A percentile compares a stretch with the other conserved stretches of the same genome.
Conservation (phyloP, 2,888 invertebrate species). For the Aphidoletes aphidimyza region DNA sequence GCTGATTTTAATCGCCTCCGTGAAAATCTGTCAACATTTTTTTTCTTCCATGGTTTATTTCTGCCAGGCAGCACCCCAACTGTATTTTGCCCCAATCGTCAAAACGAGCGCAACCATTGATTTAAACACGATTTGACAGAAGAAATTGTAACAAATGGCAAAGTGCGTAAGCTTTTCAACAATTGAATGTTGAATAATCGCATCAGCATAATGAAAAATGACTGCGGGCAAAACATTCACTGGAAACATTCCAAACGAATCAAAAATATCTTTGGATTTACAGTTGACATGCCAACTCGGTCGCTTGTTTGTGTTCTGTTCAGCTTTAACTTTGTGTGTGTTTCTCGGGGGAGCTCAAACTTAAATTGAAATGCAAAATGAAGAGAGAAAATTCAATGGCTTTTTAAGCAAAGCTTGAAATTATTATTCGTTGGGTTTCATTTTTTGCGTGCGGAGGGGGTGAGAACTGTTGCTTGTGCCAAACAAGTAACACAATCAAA, state of each 20-base stretch:
- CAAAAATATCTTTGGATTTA: neutral
- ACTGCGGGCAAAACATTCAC: neutral
- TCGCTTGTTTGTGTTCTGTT: no score
- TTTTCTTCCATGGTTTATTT: neutral
- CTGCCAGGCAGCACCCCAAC: no score
- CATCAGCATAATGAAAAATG: slow-evolving; percentile 30
- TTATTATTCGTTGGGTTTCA: no score
- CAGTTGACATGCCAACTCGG: no score
- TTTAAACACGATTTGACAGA: slow-evolving; percentile 13
- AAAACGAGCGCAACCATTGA: no score
- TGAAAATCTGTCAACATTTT: slow-evolving; percentile 1
- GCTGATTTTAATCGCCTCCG: slow-evolving; percentile 33
- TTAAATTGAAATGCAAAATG: slow-evolving; percentile 13
- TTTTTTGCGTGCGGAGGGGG: no score
- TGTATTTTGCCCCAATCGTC: no score
- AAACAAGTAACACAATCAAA: no score
- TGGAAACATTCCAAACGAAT: neutral
- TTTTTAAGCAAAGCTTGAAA: neutral
- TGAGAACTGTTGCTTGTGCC: no score
- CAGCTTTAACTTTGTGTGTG: no score
- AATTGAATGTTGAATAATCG: slow-evolving; percentile 32
- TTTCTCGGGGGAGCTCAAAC: neutral
- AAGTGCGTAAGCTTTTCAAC: neutral
- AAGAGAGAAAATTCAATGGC: neutral
- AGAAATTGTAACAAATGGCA: neutral